A percentile compares a stretch with the other conserved stretches of the same genome.
These are phyloP conservation scores for Microplitis mediator DNA, from an alignment of 1,140 invertebrate genomes.

Conservation along the genomic window DNA sequence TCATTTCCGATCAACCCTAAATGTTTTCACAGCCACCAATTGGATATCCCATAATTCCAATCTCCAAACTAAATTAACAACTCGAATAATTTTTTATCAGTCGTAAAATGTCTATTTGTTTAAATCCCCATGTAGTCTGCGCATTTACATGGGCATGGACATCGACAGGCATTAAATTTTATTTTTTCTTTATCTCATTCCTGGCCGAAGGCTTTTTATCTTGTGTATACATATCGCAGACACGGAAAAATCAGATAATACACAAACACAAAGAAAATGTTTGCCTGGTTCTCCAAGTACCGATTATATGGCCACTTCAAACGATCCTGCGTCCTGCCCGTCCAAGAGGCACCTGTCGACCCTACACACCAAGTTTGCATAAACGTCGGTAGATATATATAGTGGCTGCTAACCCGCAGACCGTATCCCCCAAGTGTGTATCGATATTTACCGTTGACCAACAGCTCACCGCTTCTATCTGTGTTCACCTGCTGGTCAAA, in stretches of 20 bases:
- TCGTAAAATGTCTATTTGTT: no score
- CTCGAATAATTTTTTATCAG: background rate
- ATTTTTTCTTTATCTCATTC: no score
- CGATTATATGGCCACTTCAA: conserved; percentile 37
- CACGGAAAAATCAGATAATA: conserved; percentile 26
- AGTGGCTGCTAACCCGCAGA: conserved; percentile 23
- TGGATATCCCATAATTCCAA: background rate
- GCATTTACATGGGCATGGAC: no score
- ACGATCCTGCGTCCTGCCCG: conserved; percentile 26
- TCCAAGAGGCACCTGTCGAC: conserved; percentile 33
- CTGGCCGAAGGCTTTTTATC: no score
- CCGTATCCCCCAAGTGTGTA: conserved; percentile 25
- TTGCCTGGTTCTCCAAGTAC: conserved; percentile 29
- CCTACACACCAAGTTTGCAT: conserved; percentile 27
- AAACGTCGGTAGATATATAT: conserved; percentile 7
- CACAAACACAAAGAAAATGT: conserved; percentile 28
- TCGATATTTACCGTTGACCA: conserved; percentile 33
- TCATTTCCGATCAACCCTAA: background rate
- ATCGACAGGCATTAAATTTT: no score
- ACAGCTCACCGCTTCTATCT: conserved; percentile 21
- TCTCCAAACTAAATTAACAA: background rate
- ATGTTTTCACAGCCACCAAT: background rate
- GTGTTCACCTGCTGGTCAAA: conserved; percentile 7
- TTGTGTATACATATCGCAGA: background rate
- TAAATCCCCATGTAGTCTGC: background rate